These are phyloP conservation scores for Cryptus viduatorius DNA, from an alignment of 2,888 invertebrate genomes.

Conservation along the genomic window DNA sequence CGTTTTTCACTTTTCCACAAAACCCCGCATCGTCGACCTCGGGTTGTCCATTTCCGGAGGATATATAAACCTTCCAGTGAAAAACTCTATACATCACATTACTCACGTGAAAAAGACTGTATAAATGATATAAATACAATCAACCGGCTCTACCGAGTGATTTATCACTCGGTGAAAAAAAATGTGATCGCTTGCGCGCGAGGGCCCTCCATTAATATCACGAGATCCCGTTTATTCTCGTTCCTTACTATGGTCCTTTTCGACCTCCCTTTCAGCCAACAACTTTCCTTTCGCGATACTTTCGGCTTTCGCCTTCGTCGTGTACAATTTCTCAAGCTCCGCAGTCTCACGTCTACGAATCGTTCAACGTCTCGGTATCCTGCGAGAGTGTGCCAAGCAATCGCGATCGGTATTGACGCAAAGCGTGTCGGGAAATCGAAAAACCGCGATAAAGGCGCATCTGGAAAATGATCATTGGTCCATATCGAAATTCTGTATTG, in stretches of 20 bases:
- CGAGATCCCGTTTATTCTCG: slow-evolving; percentile 67
- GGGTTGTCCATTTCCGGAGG: not conserved
- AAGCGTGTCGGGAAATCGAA: not conserved
- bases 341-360: slow-evolving; percentile 10
- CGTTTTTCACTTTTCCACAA: not conserved
- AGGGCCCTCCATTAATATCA: slow-evolving; percentile 74
- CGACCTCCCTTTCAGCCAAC: slow-evolving; percentile 15
- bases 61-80: slow-evolving; percentile 6
- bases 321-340: slow-evolving; percentile 28
- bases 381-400: not conserved
- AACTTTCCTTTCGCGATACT: slow-evolving; percentile 23
- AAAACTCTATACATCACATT: slow-evolving; percentile 70
- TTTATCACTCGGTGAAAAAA: slow-evolving; percentile 79
- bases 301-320: slow-evolving; percentile 9
- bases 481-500: not conserved
- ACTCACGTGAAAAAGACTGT: slow-evolving; percentile 70
- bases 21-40: not conserved
- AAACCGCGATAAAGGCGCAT: not conserved
- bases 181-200: slow-evolving; percentile 16
- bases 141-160: slow-evolving; percentile 74
- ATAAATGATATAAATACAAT: slow-evolving; percentile 81
- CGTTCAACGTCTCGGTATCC: slow-evolving; percentile 7
- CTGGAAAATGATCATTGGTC: not conserved
- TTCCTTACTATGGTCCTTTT: slow-evolving; percentile 4
- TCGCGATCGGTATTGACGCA: not conserved